Percentiles rank a stretch among this genome's conserved stretches.
Evolutionary conservation across 2,888 invertebrate species (phyloP).

Genomic region (Philereme transversata): DNA sequence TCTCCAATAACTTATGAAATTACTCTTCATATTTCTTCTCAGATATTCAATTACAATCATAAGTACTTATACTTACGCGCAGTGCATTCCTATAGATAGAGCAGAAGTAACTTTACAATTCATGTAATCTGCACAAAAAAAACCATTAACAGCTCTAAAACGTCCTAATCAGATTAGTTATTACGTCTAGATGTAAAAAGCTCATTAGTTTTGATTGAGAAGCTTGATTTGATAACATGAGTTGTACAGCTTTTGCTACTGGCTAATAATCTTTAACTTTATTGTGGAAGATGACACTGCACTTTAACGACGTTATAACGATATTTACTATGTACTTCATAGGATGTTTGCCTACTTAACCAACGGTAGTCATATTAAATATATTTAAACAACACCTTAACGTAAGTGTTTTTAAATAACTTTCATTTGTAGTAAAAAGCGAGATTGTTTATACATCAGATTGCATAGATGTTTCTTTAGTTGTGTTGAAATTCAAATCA

Average conservation of each 20-base stretch:
- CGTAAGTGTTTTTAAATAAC: slow-evolving; percentile 18
- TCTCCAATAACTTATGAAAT: slow-evolving; percentile 22
- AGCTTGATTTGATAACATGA: neutral
- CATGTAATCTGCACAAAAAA: neutral
- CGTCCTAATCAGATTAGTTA: neutral
- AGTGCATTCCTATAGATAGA: neutral
- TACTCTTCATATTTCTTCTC: slow-evolving; percentile 22
- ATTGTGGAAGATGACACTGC: slow-evolving; percentile 20
- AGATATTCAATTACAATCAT: slow-evolving; percentile 20
- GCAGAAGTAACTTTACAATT: neutral
- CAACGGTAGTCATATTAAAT: slow-evolving; percentile 26
- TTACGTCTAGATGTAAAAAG: neutral
- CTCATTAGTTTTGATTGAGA: neutral
- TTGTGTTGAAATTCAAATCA: too few relatives aligned
- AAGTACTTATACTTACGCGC: neutral
- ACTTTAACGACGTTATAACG: slow-evolving; percentile 34
- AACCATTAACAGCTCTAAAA: neutral
- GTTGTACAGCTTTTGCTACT: neutral
- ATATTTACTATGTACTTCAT: slow-evolving; percentile 48
- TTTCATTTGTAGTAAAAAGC: slow-evolving; percentile 14
- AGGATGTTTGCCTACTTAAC: slow-evolving; percentile 34
- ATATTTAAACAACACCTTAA: slow-evolving; percentile 13
- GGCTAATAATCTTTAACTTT: slow-evolving; percentile 12
- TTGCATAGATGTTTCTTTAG: too few relatives aligned
- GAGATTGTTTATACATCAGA: neutral